phyloP scores from a whole-genome alignment of 2,888 invertebrate species.

The Drosophila affinis region DNA sequence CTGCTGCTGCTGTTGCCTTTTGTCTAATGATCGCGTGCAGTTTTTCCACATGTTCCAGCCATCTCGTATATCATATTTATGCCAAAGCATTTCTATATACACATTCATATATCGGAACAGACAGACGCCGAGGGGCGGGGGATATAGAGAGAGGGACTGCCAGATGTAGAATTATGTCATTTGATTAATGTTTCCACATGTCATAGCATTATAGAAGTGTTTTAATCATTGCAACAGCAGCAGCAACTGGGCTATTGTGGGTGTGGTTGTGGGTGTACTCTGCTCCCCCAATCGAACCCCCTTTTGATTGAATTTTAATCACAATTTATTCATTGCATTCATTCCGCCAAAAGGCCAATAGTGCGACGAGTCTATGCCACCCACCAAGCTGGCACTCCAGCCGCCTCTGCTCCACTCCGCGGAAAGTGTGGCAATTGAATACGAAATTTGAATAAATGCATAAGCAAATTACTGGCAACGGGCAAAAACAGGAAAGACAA shows the following conservation, averaged over 20 bases:
- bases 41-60: conserved; percentile 71
- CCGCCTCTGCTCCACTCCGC: neutral
- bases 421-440: conserved; percentile 70
- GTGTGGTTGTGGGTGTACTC: neutral
- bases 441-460: conserved; percentile 72
- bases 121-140: neutral
- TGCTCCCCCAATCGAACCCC: neutral
- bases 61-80: conserved; percentile 77
- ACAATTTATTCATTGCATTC: conserved; percentile 27
- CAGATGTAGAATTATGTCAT: conserved; percentile 70
- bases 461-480: conserved; percentile 58
- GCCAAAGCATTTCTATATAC: conserved; percentile 65
- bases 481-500: conserved; percentile 17
- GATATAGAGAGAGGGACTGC: neutral
- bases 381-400: conserved; percentile 45
- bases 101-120: conserved; percentile 49
- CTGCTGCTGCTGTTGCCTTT: conserved; percentile 42
- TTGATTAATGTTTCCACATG: conserved; percentile 71
- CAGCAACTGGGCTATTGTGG: neutral
- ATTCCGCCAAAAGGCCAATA: neutral
- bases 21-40: conserved; percentile 78
- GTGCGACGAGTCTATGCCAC: conserved; percentile 38
- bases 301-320: neutral
- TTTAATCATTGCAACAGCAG: conserved; percentile 58
- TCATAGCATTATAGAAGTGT: conserved; percentile 64